These are phyloP conservation scores for Chloroceryle amazona DNA, from an alignment of 2,797 vertebrate species.

Conservation along the genomic window DNA sequence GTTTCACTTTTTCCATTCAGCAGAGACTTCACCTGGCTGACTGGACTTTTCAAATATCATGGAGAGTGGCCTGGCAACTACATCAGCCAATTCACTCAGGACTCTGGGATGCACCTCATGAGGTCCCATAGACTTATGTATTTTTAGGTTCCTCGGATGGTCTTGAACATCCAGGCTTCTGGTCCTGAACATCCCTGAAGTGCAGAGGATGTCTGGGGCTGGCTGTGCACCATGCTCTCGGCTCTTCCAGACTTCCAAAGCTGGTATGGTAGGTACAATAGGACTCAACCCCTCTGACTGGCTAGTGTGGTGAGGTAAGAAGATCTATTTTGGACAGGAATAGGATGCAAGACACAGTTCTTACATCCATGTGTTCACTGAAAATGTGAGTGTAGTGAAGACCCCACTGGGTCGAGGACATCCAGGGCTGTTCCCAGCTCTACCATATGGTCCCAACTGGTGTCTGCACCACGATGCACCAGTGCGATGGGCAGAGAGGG, in stretches of 20 bases:
- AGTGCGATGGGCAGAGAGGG: background rate
- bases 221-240: background rate
- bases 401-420: background rate
- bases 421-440: background rate
- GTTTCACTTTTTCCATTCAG: background rate
- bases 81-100: background rate
- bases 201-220: background rate
- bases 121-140: background rate
- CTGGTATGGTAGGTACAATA: accelerated
- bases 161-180: background rate
- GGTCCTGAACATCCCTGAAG: background rate
- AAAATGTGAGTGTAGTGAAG: background rate
- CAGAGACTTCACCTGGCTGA: background rate
- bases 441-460: background rate
- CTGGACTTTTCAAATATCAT: background rate
- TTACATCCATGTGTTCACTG: background rate
- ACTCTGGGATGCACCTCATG: background rate
- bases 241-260: background rate
- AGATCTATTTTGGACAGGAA: background rate
- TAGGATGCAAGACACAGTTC: background rate
- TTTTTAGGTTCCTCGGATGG: background rate
- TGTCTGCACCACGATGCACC: background rate
- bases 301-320: background rate
- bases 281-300: background rate
- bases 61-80: background rate